Evolutionary conservation across 1,140 invertebrate species (phyloP).

Genomic region (Thalassaphorura encarpata): DNA sequence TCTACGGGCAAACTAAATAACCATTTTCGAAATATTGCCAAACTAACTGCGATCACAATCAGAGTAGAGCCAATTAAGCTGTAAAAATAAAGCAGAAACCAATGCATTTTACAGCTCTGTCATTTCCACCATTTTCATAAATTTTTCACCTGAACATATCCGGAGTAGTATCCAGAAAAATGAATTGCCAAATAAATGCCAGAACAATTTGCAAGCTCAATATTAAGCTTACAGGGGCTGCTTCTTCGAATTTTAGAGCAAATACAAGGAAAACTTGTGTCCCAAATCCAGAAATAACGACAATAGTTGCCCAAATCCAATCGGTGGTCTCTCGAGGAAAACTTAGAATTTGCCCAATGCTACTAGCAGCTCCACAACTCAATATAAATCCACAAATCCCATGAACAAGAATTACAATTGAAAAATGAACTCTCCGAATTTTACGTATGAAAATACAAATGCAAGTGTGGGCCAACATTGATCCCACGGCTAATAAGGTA

Average conservation of each 20-base stretch:
- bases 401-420: constrained; percentile 25
- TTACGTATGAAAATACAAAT: constrained; percentile 28
- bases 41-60: too few relatives aligned
- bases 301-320: constrained; percentile 1
- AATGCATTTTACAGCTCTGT: too few relatives aligned
- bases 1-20: too few relatives aligned
- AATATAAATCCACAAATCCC: constrained; percentile 26
- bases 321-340: constrained; percentile 7
- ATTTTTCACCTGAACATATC: constrained; percentile 18
- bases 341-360: constrained; percentile 7
- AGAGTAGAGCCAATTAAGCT: too few relatives aligned
- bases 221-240: constrained; percentile 12
- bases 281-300: constrained; percentile 13
- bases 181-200: constrained; percentile 18
- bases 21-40: too few relatives aligned
- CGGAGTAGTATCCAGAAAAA: constrained; percentile 18
- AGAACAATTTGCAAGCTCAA: constrained; percentile 17
- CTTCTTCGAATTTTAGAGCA: constrained; percentile 27
- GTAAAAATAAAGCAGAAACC: too few relatives aligned
- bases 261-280: constrained; percentile 27
- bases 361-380: constrained; percentile 15
- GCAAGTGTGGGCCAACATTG: constrained; percentile 18
- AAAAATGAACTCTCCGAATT: constrained; percentile 28
- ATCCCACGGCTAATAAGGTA: constrained; percentile 22
- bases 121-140: too few relatives aligned